phyloP scores from a whole-genome alignment of 1,140 invertebrate species.

The Sarcophaga bullata region DNA sequence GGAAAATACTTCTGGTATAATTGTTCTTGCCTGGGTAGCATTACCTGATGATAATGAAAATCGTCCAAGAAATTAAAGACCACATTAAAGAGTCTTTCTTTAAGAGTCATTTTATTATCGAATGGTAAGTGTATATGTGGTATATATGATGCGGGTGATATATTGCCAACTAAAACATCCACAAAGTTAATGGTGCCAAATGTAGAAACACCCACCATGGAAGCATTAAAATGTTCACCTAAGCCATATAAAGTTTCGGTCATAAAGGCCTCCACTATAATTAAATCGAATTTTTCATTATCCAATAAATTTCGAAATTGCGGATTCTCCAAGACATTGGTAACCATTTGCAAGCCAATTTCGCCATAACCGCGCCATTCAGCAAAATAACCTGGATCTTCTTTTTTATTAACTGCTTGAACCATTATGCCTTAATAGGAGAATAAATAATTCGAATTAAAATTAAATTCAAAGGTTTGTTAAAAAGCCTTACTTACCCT shows the following conservation, averaged over 20 bases:
- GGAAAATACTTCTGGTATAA: slow-evolving; percentile 65
- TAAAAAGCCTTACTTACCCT: background rate
- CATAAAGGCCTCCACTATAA: slow-evolving; percentile 56
- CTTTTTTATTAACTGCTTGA: background rate
- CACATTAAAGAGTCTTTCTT: slow-evolving; percentile 64
- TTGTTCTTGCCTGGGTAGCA: slow-evolving; percentile 56
- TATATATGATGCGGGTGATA: slow-evolving; percentile 61
- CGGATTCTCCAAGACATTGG: slow-evolving; percentile 3
- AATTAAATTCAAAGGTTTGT: too few relatives aligned
- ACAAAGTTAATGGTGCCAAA: slow-evolving; percentile 59
- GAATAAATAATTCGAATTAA: background rate
- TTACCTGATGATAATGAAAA: slow-evolving; percentile 46
- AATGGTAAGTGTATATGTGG: slow-evolving; percentile 57
- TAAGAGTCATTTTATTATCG: slow-evolving; percentile 65
- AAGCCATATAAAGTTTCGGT: slow-evolving; percentile 58
- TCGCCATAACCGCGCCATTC: background rate
- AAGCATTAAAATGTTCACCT: slow-evolving; percentile 56
- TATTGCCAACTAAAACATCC: slow-evolving; percentile 57
- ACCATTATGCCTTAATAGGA: background rate
- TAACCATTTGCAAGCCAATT: background rate
- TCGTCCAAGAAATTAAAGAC: slow-evolving; percentile 47
- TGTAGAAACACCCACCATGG: slow-evolving; percentile 57
- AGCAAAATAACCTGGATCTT: background rate
- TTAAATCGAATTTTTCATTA: slow-evolving; percentile 55
- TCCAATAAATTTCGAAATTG: slow-evolving; percentile 51